Conservation (phyloP, 1,140 invertebrate genomes). For the Panonychus citri region DNA sequence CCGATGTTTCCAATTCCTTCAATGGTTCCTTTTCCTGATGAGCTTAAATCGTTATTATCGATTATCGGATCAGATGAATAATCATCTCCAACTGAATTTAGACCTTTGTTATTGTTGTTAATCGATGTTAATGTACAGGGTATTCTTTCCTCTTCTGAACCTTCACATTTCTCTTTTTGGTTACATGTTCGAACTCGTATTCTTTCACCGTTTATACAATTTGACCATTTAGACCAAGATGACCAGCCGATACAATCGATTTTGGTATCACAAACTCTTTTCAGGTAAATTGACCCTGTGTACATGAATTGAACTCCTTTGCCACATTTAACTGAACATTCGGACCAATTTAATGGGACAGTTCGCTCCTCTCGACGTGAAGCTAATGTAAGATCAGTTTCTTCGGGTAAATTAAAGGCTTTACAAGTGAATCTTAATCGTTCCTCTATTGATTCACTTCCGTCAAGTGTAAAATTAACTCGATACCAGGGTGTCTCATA, state of each 20-base stretch:
- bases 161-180: neutral
- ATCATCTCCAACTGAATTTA: neutral
- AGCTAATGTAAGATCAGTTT: neutral
- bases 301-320: slow-evolving; percentile 41
- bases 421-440: neutral
- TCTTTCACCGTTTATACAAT: neutral
- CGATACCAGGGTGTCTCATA: neutral
- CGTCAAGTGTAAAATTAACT: neutral
- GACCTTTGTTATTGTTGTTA: neutral
- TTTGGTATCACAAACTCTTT: neutral
- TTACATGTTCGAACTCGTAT: neutral
- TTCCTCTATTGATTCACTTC: neutral
- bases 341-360: slow-evolving; percentile 42
- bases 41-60: neutral
- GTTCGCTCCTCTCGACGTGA: slow-evolving; percentile 40
- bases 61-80: neutral
- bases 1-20: neutral
- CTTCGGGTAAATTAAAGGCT: neutral
- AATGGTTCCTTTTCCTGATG: neutral
- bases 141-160: neutral
- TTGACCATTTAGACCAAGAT: neutral
- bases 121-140: neutral
- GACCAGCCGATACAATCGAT: neutral
- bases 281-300: neutral
- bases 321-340: slow-evolving; percentile 58